Percentiles rank a stretch among this genome's conserved stretches.
These are phyloP conservation scores for Macrotus californicus DNA, from an alignment of 2,113 vertebrate species.

Conservation along the genomic window DNA sequence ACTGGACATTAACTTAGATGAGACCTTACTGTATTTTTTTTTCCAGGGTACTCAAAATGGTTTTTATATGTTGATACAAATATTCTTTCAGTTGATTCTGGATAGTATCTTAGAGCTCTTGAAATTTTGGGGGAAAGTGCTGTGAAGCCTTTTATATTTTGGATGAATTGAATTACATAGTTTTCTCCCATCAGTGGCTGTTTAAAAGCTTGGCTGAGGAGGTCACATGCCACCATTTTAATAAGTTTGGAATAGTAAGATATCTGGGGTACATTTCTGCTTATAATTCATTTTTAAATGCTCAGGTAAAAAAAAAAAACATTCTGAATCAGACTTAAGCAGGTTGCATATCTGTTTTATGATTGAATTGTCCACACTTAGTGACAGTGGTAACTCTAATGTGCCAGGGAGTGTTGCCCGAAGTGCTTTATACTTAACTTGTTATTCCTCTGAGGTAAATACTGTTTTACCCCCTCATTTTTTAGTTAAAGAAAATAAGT, in stretches of 20 bases:
- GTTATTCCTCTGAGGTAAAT: background rate
- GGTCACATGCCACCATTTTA: background rate
- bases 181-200: background rate
- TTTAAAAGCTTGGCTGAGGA: slow-evolving; percentile 23
- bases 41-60: background rate
- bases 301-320: background rate
- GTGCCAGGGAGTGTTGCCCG: background rate
- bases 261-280: background rate
- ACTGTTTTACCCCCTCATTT: background rate
- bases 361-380: background rate
- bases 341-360: slow-evolving; percentile 27
- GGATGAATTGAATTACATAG: background rate
- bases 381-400: background rate
- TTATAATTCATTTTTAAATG: slow-evolving; percentile 25
- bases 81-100: slow-evolving; percentile 9
- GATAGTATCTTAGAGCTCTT: background rate
- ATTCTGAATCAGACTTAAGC: slow-evolving; percentile 13
- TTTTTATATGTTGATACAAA: background rate
- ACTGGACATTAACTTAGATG: background rate
- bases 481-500: background rate
- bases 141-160: slow-evolving; percentile 35
- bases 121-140: background rate
- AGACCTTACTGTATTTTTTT: background rate
- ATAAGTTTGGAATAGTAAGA: background rate
- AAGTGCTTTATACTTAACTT: slow-evolving; percentile 1